Evolutionary conservation across 2,797 vertebrate genomes (phyloP).

Genomic region (Sebastes cheni): DNA sequence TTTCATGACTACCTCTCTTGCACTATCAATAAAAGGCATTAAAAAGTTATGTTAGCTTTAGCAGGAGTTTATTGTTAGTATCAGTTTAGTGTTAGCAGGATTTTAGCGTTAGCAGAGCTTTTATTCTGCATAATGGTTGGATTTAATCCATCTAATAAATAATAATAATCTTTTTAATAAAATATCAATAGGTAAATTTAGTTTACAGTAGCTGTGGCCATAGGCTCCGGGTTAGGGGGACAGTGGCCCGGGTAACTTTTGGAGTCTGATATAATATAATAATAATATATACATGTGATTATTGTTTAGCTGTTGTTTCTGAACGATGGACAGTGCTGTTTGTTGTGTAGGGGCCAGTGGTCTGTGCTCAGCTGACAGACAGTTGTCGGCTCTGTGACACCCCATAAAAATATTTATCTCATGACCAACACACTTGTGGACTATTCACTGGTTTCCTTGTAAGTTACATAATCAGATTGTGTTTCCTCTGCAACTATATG

Average conservation of each 20-base stretch:
- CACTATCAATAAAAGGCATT: too few relatives aligned
- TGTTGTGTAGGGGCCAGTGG: too few relatives aligned
- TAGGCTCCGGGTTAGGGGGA: too few relatives aligned
- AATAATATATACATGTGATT: too few relatives aligned
- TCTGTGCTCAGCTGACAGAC: background rate
- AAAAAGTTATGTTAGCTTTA: background rate
- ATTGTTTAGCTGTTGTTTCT: background rate
- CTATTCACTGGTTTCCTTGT: background rate
- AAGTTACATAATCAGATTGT: slow-evolving; percentile 2
- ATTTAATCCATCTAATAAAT: too few relatives aligned
- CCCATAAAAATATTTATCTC: slow-evolving; percentile 23
- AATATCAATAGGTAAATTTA: background rate
- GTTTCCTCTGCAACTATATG: background rate
- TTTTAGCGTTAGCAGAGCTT: background rate
- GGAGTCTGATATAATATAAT: too few relatives aligned
- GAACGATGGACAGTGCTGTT: too few relatives aligned
- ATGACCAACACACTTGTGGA: slow-evolving; percentile 7
- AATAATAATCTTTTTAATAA: too few relatives aligned
- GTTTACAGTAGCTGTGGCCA: background rate
- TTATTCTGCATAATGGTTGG: background rate
- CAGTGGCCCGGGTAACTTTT: too few relatives aligned
- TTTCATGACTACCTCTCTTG: too few relatives aligned
- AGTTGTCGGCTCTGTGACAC: background rate
- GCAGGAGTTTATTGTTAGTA: background rate
- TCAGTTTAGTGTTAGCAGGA: background rate